Base-by-base conservation (phyloP, 2,888 invertebrate genomes). In the Automeris io region DNA sequence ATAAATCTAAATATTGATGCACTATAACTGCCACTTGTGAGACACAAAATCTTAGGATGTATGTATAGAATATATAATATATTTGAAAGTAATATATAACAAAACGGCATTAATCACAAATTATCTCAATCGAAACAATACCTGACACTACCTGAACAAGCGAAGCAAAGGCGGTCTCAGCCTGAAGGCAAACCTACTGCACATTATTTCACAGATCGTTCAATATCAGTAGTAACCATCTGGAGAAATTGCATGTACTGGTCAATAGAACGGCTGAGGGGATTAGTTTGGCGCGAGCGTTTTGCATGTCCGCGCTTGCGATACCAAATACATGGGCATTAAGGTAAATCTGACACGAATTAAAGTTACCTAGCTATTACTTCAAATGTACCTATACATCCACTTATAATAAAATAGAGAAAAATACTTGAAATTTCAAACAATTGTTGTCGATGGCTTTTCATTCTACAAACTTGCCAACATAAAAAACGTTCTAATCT, bases 161-260 rank as follows among this genome's bases (percentile, higher is more conserved):
- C 40, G 40, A 39, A 46, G 49, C 47, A 54, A n/a, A 16, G 29
- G 16, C 29, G 29, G 29, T 29, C 13, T 29, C 3, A n/a, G 58
- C 59, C 52, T 43, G 51, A 39, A 55, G 67, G 58, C 32, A 48
- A 56, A 47, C 48, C 57, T 49, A 50, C 52, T 46, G 47, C 49
- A 48, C 54, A 59, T 58, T 65, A 64, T 57, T 58, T 61, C 61
- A 61, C 53, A 49, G 54, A 44, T 47, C 46, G 41, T 40, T 42
- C 55, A 57, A 54, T 68, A 72, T 74, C 72, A 61, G 50, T 54
- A 53, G 55, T 52, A 63, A 60, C 51, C 53, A 72, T 75, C 69
- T 56, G 40, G 56, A 65, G 66, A 70, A 70, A 71, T 65, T 60
- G 62, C 64, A 61, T 69, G 70, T 65, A 49, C 49, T 49, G 41